phyloP scores from a whole-genome alignment of 2,888 invertebrate species.

The Ectemnius continuus region DNA sequence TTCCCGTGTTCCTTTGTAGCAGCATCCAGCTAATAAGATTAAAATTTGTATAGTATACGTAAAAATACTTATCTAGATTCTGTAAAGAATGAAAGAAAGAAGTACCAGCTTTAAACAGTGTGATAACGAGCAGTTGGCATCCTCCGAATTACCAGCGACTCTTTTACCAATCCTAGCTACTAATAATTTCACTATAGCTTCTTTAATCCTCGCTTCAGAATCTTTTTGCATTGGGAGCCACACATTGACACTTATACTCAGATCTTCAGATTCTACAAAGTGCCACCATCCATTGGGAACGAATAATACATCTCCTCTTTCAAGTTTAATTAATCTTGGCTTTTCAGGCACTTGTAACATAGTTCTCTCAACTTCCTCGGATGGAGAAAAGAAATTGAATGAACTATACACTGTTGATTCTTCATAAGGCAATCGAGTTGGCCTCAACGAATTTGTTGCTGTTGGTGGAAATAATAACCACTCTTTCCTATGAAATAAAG shows the following conservation, averaged over 20 bases:
- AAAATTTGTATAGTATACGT: conserved; percentile 3
- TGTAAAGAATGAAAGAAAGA: conserved; percentile 13
- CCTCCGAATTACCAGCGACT: conserved; percentile 51
- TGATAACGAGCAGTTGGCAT: conserved; percentile 47
- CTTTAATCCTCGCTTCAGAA: conserved; percentile 68
- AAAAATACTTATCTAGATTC: background rate
- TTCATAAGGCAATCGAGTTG: conserved; percentile 95
- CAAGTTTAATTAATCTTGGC: conserved; percentile 83
- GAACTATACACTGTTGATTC: conserved; percentile 96
- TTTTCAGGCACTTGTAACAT: conserved; percentile 75
- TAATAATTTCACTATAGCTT: conserved; percentile 73
- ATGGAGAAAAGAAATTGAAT: conserved; percentile 88
- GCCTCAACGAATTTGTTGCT: conserved; percentile 82
- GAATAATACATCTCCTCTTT: conserved; percentile 91
- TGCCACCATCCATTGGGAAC: conserved; percentile 99
- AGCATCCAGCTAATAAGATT: conserved; percentile 60
- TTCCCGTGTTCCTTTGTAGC: conserved; percentile 62
- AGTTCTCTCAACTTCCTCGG: conserved; percentile 79
- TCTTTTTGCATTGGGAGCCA: conserved; percentile 86
- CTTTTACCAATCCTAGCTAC: conserved; percentile 64
- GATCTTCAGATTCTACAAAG: conserved; percentile 87
- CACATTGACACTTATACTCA: conserved; percentile 84
- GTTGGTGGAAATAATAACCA: conserved; percentile 95
- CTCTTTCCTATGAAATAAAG: conserved; percentile 82
- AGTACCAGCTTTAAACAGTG: conserved; percentile 67